Evolutionary conservation across 2,888 invertebrate species (phyloP).

Genomic region (Molorchus minor): DNA sequence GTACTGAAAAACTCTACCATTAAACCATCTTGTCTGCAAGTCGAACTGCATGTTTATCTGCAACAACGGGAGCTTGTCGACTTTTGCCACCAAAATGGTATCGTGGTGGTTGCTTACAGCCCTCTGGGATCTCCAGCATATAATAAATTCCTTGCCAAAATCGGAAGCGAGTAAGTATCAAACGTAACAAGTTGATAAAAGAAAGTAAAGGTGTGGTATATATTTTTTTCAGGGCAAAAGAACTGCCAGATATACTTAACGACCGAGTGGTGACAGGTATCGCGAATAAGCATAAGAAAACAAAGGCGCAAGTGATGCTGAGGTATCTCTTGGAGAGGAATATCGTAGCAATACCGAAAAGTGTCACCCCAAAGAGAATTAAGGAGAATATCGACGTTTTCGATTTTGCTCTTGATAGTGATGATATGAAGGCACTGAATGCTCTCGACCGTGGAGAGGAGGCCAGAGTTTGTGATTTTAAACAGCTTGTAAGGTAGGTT

Average conservation of each 20-base stretch:
- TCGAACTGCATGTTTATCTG: constrained; percentile 68
- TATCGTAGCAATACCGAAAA: constrained; percentile 81
- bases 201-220: too few species aligned
- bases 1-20: constrained; percentile 59
- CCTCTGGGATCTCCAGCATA: constrained; percentile 62
- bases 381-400: constrained; percentile 78
- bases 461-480: constrained; percentile 52
- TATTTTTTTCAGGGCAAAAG: constrained; percentile 50
- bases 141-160: constrained; percentile 57
- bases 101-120: constrained; percentile 55
- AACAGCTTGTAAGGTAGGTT: not conserved
- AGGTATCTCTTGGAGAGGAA: constrained; percentile 75
- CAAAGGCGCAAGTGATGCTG: constrained; percentile 76
- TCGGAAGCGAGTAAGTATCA: constrained; percentile 24
- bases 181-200: not conserved
- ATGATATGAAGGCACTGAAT: constrained; percentile 69
- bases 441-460: constrained; percentile 70
- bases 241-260: constrained; percentile 70
- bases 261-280: constrained; percentile 67
- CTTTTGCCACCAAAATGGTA: constrained; percentile 35
- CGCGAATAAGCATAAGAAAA: constrained; percentile 68
- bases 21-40: constrained; percentile 70
- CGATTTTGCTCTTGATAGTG: constrained; percentile 70
- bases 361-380: constrained; percentile 74
- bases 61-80: constrained; percentile 61